Base-by-base conservation (phyloP, 2,888 invertebrate genomes). In the Agrotis segetum region DNA sequence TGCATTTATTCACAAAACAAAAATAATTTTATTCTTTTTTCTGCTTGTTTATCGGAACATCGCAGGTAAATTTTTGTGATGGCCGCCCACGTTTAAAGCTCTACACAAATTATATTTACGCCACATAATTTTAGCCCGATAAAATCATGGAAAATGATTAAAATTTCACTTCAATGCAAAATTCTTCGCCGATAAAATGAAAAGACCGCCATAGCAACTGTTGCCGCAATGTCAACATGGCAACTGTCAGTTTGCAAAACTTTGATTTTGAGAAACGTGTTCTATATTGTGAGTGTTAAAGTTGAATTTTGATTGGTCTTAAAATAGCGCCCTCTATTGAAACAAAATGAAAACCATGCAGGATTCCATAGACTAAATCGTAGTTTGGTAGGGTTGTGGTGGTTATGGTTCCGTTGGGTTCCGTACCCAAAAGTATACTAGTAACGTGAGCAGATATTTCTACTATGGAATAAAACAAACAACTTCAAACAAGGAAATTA, bases 171-270 rank as follows among this genome's bases (percentile, higher is more conserved):
- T 73, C 19, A 60, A 58, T 49, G 62, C 40, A 79, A 66, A 72
- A 65, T 70, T 64, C 56, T 60, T 81, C 71, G 59, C 56, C 67
- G 50, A 63, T 69, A 82, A 86, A 85, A 89, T 84, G 81, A 92
- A 92, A 89, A 89, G 90, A 90, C 90, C 93, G 93, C 94, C 93
- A 93, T 94, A 89, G 93, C 92, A 93, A 93, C 92, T 55, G 21
- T 14, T n/a, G 40, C 17, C 40, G 19, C 59, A 62, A 70, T 66
- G 74, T 77, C 77, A 81, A 81, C 81, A 78, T 66, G 11, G 65
- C 74, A 79, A 76, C 58, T 75, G 69, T 75, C 83, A 79, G n/a
- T 19, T 53, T 4, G 9, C 1, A 2, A 49, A 9, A 7, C 3
- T 1, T 2, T 40, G 14, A 16, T 16, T 34, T 40, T 24, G n/a